These are phyloP conservation scores for Oreochromis grahami DNA, from an alignment of 2,797 vertebrate genomes.

Conservation along the genomic window DNA sequence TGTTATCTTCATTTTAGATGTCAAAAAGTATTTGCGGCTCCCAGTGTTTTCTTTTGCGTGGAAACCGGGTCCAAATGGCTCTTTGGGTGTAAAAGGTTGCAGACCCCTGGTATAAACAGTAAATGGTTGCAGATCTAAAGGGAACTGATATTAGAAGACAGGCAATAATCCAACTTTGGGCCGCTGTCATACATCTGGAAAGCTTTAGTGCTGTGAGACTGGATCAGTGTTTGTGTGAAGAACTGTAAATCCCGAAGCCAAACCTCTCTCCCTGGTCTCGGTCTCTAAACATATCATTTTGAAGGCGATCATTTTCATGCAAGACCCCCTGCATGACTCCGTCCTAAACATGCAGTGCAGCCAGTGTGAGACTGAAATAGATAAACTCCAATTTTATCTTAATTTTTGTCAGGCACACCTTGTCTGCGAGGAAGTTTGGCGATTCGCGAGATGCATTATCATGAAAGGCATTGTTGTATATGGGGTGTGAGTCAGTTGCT, in stretches of 20 bases:
- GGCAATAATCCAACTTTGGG: neutral
- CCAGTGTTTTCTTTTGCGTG: too few species aligned
- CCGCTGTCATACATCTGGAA: neutral
- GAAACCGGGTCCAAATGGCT: too few species aligned
- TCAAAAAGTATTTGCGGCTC: too few species aligned
- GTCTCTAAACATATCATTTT: neutral
- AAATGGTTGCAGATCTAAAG: neutral
- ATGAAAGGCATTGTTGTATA: neutral
- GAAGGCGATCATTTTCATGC: neutral
- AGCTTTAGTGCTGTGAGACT: neutral
- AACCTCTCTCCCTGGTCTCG: neutral
- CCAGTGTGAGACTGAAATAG: neutral
- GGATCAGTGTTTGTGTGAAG: neutral
- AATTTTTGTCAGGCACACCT: neutral
- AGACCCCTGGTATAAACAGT: neutral
- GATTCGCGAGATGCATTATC: neutral
- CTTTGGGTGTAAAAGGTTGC: too few species aligned
- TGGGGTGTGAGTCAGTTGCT: neutral
- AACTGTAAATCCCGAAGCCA: neutral
- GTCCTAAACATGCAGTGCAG: fast-evolving
- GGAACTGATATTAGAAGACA: neutral
- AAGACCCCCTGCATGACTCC: neutral
- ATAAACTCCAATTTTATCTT: neutral
- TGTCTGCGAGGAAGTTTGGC: neutral
- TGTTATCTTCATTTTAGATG: too few species aligned